phyloP scores from a whole-genome alignment of 1,140 invertebrate species.

The Grapholita molesta region DNA sequence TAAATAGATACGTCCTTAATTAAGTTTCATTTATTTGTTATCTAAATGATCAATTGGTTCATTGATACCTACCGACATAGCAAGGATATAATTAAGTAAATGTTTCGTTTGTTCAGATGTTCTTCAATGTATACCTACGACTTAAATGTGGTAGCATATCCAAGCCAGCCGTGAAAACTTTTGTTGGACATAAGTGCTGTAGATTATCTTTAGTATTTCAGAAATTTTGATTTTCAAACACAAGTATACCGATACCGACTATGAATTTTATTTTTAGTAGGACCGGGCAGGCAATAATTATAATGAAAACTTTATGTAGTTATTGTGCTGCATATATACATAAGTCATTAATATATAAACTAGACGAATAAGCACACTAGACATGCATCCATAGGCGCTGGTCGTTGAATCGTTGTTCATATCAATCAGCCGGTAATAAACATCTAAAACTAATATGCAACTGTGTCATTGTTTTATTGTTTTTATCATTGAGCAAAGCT shows the following conservation, averaged over 20 bases:
- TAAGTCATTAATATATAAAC: no score
- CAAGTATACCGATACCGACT: neutral
- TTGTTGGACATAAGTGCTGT: neutral
- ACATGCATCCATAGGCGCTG: no score
- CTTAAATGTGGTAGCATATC: neutral
- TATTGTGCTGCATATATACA: no score
- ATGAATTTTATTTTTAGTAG: no score
- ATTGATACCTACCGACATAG: neutral
- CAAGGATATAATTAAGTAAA: neutral
- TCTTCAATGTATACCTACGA: neutral
- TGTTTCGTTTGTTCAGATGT: neutral
- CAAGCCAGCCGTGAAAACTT: neutral
- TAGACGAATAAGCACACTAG: no score
- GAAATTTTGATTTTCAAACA: neutral
- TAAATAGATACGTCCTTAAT: neutral
- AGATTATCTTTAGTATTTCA: neutral
- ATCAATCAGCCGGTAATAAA: neutral
- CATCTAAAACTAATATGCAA: neutral
- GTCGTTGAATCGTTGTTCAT: no score
- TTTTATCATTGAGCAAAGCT: conserved; percentile 28
- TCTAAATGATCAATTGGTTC: neutral
- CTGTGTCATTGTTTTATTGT: conserved; percentile 29
- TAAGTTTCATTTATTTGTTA: neutral
- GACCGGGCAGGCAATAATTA: neutral
- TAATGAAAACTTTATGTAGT: no score